These are phyloP conservation scores for Habroteleia sp. DNA, from an alignment of 2,888 invertebrate genomes.

Conservation along the genomic window DNA sequence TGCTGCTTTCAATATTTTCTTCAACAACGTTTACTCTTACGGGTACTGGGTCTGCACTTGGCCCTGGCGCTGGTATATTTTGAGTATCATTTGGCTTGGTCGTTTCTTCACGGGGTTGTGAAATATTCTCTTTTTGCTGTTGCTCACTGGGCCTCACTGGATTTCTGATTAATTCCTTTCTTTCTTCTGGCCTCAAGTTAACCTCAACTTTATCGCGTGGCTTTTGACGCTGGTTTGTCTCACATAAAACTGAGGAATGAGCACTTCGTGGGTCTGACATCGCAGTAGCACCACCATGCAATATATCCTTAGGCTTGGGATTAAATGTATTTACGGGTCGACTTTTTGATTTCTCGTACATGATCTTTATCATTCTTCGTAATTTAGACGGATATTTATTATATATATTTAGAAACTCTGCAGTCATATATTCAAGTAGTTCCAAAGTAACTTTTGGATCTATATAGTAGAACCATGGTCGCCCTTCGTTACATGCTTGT, in stretches of 20 bases:
- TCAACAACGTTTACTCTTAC: conserved; percentile 69
- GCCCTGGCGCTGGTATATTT: conserved; percentile 62
- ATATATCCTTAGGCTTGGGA: too few relatives aligned
- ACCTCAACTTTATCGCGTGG: conserved; percentile 72
- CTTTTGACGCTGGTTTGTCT: conserved; percentile 70
- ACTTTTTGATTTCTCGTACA: too few relatives aligned
- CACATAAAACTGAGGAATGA: conserved; percentile 63
- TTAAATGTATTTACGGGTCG: too few relatives aligned
- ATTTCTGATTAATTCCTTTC: conserved; percentile 77
- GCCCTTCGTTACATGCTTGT: too few relatives aligned
- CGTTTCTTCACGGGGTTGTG: conserved; percentile 73
- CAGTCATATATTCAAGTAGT: too few relatives aligned
- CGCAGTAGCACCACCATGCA: conserved; percentile 13
- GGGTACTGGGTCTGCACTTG: conserved; percentile 66
- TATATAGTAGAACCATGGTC: too few relatives aligned
- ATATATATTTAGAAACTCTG: too few relatives aligned
- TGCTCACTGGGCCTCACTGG: conserved; percentile 74
- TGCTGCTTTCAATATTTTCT: conserved; percentile 66
- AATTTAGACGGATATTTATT: too few relatives aligned
- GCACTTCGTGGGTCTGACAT: conserved; percentile 31
- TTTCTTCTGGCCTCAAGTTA: conserved; percentile 76
- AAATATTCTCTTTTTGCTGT: conserved; percentile 70
- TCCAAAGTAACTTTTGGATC: too few relatives aligned
- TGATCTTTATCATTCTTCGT: too few relatives aligned
- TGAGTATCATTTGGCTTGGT: conserved; percentile 72